phyloP scores from a whole-genome alignment of 2,113 vertebrate species.

The Harpagus bidentatus region DNA sequence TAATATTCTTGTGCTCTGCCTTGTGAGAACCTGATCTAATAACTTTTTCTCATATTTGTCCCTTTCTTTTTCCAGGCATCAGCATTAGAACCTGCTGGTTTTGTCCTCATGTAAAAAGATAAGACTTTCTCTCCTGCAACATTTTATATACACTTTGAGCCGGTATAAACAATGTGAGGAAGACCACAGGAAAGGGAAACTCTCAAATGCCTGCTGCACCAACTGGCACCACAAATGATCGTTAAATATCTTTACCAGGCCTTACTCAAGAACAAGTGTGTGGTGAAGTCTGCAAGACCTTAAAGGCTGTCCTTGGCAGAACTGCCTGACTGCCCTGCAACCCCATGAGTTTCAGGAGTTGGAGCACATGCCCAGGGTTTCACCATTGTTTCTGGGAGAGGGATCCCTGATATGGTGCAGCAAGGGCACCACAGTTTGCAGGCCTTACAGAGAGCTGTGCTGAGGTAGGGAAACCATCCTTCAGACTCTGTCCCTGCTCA shows the following conservation, averaged over 20 bases:
- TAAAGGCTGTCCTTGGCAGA: background rate
- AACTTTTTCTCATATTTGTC: background rate
- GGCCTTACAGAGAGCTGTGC: background rate
- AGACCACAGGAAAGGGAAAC: background rate
- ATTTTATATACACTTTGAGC: background rate
- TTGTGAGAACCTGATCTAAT: background rate
- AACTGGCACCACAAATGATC: background rate
- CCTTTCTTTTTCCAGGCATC: background rate
- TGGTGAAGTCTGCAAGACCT: background rate
- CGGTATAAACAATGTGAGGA: background rate
- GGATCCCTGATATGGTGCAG: background rate
- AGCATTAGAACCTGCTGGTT: background rate
- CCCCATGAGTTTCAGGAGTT: rapidly evolving
- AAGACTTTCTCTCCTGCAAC: background rate
- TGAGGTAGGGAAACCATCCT: background rate
- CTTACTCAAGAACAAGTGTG: background rate
- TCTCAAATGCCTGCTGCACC: background rate
- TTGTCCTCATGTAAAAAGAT: background rate
- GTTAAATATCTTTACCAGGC: background rate
- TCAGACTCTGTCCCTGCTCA: background rate
- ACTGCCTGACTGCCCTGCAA: background rate
- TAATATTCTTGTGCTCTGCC: background rate
- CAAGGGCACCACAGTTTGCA: background rate
- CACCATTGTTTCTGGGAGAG: background rate
- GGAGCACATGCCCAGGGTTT: background rate